Evolutionary conservation across 2,888 invertebrate species (phyloP), one percentile per base, ranked within the genome.

Genomic region (Endomychus coccineus): DNA sequence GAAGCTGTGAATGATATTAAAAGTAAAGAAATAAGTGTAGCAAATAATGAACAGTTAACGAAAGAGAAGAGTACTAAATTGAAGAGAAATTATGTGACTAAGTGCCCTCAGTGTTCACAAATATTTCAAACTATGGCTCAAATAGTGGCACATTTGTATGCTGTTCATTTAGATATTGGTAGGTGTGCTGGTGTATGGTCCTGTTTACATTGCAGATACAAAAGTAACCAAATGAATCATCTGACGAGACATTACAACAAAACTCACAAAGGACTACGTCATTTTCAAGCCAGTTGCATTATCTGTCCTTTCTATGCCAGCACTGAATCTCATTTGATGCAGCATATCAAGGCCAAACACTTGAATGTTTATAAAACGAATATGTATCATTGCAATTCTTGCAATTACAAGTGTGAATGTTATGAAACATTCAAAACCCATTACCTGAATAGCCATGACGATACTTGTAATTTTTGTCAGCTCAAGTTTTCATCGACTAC

Each of bases 391-490:
- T 33, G 33, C 25, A 33, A 33, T 33, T 33, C 33, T 9, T 33
- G 33, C 13, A 17, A 33, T n/a, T 33, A 25, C 7, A 16, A 3
- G 1, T 12, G 24, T 5, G 25, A 10, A 12, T 25, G 33, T 16
- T 33, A 25, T 24, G 7, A 24, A 2, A 16, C 14, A 15, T 33
- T 33, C 9, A 24, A 25, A 10, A 24, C 16, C 5, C 33, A 33
- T n/a, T 33, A 11, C 13, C 17, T 33, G 16, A 11, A 25, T 17
- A 33, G 33, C 17, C 33, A 33, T 33, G 33, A 33, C 17, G 9
- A 16, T 6, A 33, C 25, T 23, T 33, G 33, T 11, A 33, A 33
- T 6, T 33, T 25, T 25, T 33, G 33, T 24, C n/a, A n/a, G n/a
- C n/a, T n/a, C n/a, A n/a, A n/a, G n/a, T n/a, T n/a, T n/a, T n/a